Conservation (phyloP, 2,797 vertebrate genomes). For the Salmo trutta region DNA sequence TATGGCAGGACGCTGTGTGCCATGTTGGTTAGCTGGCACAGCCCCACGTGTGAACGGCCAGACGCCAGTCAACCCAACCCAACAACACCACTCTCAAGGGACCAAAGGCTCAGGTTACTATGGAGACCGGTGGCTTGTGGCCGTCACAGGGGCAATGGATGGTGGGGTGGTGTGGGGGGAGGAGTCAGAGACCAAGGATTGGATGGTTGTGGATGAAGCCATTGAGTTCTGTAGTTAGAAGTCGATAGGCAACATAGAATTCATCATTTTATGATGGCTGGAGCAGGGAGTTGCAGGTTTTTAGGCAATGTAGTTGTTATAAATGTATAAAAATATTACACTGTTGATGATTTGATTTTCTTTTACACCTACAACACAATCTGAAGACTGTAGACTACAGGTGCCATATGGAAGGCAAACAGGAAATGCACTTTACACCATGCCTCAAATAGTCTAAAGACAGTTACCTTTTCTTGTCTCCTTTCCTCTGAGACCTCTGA, state of each 20-base stretch:
- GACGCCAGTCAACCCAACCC: constrained; percentile 79
- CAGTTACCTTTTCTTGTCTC: no score
- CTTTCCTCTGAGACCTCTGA: no score
- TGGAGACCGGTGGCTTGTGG: constrained; percentile 75
- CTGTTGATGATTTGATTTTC: background rate
- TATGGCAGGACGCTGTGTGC: constrained; percentile 83
- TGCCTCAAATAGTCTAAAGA: no score
- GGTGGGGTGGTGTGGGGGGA: constrained; percentile 29
- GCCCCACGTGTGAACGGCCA: constrained; percentile 77
- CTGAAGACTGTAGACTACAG: background rate
- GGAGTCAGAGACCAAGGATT: constrained; percentile 48
- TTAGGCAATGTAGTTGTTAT: background rate
- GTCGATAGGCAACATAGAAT: background rate
- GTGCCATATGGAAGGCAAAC: no score
- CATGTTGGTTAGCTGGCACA: constrained; percentile 82
- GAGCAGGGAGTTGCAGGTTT: background rate
- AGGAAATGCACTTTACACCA: no score
- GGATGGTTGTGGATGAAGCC: constrained; percentile 52
- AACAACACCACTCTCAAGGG: constrained; percentile 72
- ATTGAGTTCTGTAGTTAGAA: constrained; percentile 28
- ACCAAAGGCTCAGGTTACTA: constrained; percentile 76
- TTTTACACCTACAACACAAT: background rate
- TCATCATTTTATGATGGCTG: background rate
- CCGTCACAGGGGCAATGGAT: constrained; percentile 62
- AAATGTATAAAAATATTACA: background rate